These are phyloP conservation scores for Barnardius zonarius DNA, from an alignment of 2,113 vertebrate species.

Conservation along the genomic window DNA sequence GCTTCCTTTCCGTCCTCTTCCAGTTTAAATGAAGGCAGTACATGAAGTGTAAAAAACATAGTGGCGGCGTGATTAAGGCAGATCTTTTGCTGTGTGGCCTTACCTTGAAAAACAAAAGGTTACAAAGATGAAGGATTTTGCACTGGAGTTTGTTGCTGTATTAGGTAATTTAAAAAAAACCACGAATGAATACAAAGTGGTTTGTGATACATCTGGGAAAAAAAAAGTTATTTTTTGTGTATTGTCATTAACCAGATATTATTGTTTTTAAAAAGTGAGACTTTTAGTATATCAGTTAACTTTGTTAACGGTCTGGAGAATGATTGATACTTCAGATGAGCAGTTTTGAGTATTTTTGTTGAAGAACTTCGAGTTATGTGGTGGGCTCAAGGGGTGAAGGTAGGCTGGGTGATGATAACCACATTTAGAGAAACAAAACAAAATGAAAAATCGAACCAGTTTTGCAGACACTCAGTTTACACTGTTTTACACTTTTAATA, in stretches of 20 bases:
- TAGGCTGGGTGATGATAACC: not conserved
- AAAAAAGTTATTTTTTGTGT: accelerated
- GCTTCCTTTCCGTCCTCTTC: not conserved
- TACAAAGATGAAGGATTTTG: not conserved
- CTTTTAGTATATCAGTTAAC: not conserved
- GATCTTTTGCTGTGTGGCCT: not conserved
- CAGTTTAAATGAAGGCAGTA: not conserved
- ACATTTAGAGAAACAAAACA: not conserved
- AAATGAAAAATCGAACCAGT: not conserved
- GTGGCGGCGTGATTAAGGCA: not conserved
- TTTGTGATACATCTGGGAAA: accelerated
- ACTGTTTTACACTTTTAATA: not conserved
- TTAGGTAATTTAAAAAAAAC: not conserved
- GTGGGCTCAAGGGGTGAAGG: not conserved
- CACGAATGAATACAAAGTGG: not conserved
- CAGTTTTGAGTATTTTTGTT: not conserved
- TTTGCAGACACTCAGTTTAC: not conserved
- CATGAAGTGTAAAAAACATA: not conserved
- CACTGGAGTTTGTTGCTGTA: not conserved
- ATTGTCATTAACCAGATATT: not conserved
- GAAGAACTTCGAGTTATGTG: not conserved
- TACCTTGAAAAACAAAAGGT: not conserved
- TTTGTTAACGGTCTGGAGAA: not conserved
- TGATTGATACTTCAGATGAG: not conserved
- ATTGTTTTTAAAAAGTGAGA: not conserved